phyloP scores from a whole-genome alignment of 2,113 vertebrate genomes.

The Alces alces region DNA sequence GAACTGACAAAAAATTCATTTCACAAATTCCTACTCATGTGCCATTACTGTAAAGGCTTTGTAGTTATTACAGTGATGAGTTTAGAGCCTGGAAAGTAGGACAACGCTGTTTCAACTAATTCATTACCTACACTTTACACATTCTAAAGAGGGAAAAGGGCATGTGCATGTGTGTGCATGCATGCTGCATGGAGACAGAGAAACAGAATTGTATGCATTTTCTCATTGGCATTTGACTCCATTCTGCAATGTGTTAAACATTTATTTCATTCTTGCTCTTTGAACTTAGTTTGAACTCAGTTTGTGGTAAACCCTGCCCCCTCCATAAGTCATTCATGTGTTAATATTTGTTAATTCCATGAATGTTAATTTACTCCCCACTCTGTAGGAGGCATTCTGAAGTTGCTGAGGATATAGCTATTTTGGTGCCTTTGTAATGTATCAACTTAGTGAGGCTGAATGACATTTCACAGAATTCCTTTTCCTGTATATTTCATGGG shows the following conservation, averaged over 20 bases:
- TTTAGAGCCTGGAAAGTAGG: constrained; percentile 50
- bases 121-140: constrained; percentile 49
- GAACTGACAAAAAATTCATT: constrained; percentile 55
- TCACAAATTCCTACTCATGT: constrained; percentile 52
- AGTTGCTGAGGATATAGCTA: not conserved
- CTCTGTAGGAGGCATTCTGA: not conserved
- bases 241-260: constrained; percentile 33
- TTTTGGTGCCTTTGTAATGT: not conserved
- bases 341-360: not conserved
- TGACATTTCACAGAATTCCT: not conserved
- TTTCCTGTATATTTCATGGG: not conserved
- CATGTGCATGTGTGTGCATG: not conserved
- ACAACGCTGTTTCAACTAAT: constrained; percentile 53
- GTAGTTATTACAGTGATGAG: constrained; percentile 23
- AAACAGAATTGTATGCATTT: not conserved
- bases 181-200: not conserved
- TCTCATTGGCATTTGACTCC: constrained; percentile 38
- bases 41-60: constrained; percentile 59
- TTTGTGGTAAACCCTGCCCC: not conserved
- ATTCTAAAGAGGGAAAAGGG: constrained; percentile 16
- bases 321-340: not conserved
- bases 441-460: not conserved
- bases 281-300: not conserved
- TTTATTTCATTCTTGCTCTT: constrained; percentile 22
- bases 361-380: not conserved